Percentiles rank a stretch among this genome's conserved stretches.
Evolutionary conservation across 1,140 invertebrate species (phyloP).

Genomic region (Manduca sexta): DNA sequence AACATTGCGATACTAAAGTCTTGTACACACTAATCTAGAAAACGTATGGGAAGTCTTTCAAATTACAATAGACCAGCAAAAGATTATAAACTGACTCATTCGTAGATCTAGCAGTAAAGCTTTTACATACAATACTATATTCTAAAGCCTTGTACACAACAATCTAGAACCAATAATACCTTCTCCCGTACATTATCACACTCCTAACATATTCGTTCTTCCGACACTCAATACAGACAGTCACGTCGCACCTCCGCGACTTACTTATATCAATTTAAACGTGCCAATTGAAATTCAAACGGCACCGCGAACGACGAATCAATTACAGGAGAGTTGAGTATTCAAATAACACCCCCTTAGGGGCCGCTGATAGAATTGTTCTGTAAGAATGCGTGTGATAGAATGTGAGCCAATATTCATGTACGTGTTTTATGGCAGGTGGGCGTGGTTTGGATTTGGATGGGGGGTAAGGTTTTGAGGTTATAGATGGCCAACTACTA

Average conservation of each 20-base stretch:
- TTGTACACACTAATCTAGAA: no score
- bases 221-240: constrained; percentile 9
- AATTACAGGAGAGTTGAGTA: constrained; percentile 48
- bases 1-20: no score
- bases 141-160: no score
- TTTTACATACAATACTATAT: no score
- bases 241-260: constrained; percentile 20
- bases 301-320: constrained; percentile 45
- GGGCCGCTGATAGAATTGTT: constrained; percentile 54
- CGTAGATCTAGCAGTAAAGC: no score
- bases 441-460: no score
- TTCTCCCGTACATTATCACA: neutral
- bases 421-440: constrained; percentile 14
- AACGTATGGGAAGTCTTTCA: no score
- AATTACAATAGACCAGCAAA: no score
- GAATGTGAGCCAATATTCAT: constrained; percentile 50
- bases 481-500: no score
- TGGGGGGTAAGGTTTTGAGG: no score
- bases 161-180: no score
- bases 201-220: neutral
- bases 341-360: constrained; percentile 45
- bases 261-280: constrained; percentile 63
- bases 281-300: constrained; percentile 59
- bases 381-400: constrained; percentile 64
- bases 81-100: no score